A percentile compares a stretch with the other conserved stretches of the same genome.
Conservation (phyloP, 2,888 invertebrate species). For the Pyrrhosoma nymphula region DNA sequence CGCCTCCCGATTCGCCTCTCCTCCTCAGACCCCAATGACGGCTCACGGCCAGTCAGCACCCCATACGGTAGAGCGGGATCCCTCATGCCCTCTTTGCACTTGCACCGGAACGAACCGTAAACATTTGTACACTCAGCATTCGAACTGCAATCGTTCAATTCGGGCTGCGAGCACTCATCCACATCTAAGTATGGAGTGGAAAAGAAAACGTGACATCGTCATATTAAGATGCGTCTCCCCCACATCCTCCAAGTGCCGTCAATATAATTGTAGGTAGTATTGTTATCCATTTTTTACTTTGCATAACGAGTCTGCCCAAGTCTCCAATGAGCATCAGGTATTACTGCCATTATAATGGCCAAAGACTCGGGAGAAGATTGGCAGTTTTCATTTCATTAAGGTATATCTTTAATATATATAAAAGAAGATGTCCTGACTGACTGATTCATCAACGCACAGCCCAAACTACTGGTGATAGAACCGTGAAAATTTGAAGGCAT, state of each 20-base stretch:
- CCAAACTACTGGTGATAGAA: too few species aligned
- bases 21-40: constrained; percentile 79
- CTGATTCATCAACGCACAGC: too few species aligned
- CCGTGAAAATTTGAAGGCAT: too few species aligned
- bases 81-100: constrained; percentile 86
- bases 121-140: constrained; percentile 89
- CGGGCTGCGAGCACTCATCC: constrained; percentile 90
- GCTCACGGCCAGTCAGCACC: background rate
- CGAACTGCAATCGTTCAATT: constrained; percentile 91
- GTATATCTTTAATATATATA: too few species aligned
- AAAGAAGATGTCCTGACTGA: too few species aligned
- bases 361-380: too few species aligned
- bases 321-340: too few species aligned
- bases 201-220: constrained; percentile 65
- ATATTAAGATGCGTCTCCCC: constrained; percentile 17
- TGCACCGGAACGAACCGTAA: constrained; percentile 91
- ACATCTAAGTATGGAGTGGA: constrained; percentile 81
- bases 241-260: background rate
- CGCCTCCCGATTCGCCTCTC: constrained; percentile 85
- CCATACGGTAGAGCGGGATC: constrained; percentile 82
- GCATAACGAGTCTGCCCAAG: too few species aligned
- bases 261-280: background rate
- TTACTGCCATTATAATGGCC: too few species aligned
- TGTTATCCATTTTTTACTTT: background rate
- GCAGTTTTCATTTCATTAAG: too few species aligned